Base-by-base conservation (phyloP, 2,113 vertebrate species). In the Ondatra zibethicus region DNA sequence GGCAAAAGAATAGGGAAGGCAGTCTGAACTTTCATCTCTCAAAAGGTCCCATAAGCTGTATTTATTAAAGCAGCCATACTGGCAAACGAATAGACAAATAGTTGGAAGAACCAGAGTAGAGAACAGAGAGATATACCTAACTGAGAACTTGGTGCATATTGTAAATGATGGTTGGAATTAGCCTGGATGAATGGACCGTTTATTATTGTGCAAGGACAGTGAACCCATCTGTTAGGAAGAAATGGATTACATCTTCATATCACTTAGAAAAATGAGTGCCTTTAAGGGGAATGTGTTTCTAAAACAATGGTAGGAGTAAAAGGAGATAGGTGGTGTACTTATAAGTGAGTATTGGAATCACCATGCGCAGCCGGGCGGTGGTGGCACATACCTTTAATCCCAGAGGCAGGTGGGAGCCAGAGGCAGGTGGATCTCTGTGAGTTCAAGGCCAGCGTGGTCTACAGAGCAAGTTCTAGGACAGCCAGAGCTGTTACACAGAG, bases 241-340 rank as follows among this genome's bases (percentile, higher is more conserved):
- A 86, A n/a, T 75, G 39, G 92, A 55, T 73, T 90, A n/a, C 27
- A 39, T 78, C 47, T 91, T 88, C 52, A 12, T 2, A 12, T 92
- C 66, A 50, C 88, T 73, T 84, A 70, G 33, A 89, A 55, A 85
- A 92, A 81, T 77, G 82, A 87, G 17, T 36, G 7, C 23, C 84
- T 39, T 94, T 78, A 50, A 96, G 55, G 36, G 21, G 66, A 76
- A 76, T 95, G 50, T 5, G 8, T 73, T 84, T 95, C 76, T 45
- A 27, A 14, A 19, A 58, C 21, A 29, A 55, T 36, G 84, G 3
- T 65, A 55, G 47, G 39, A 68, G 8, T 68, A 89, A 33, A 50
- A 94, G 87, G 85, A 70, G 78, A 65, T n/a, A 21, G 42, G 3
- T 12, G 85, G 33, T 94, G 8, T 70, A 33, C 55, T 90, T 84